Percentiles rank a stretch among this genome's conserved stretches.
phyloP scores from a whole-genome alignment of 2,113 vertebrate genomes.

The Burhinus bistriatus region DNA sequence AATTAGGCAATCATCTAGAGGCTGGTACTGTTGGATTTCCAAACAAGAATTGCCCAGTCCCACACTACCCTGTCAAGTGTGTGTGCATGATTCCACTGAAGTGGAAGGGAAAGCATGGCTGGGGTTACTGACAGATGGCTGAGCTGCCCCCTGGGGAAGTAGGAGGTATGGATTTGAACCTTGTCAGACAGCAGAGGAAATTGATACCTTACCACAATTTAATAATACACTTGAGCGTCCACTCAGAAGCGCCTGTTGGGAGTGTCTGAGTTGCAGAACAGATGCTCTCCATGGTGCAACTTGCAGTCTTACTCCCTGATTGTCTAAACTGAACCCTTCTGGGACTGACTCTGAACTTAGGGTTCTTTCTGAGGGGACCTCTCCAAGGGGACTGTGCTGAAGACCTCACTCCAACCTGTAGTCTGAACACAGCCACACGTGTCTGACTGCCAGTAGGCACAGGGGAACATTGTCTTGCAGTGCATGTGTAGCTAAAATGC shows the following conservation, averaged over 20 bases:
- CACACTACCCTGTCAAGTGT: neutral
- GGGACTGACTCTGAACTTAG: neutral
- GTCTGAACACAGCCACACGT: neutral
- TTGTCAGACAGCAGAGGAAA: neutral
- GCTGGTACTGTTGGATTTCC: neutral
- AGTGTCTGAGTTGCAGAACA: neutral
- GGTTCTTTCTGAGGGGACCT: neutral
- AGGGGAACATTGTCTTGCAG: neutral
- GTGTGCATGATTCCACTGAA: neutral
- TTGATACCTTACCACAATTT: neutral
- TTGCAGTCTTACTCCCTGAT: neutral
- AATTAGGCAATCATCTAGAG: neutral
- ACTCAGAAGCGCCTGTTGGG: neutral
- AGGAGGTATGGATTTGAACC: slow-evolving; percentile 18
- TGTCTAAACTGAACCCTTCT: neutral
- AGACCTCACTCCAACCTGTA: neutral
- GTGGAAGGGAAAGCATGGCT: neutral
- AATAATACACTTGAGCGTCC: neutral
- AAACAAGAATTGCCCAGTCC: rapidly evolving
- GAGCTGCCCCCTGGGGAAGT: neutral
- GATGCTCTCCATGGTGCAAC: neutral
- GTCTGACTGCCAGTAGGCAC: neutral
- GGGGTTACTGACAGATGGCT: slow-evolving; percentile 20
- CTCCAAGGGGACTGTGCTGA: neutral
- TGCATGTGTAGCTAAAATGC: neutral